Conservation (phyloP, 2,113 vertebrate species). For the Cyphomyrus discorhynchus region DNA sequence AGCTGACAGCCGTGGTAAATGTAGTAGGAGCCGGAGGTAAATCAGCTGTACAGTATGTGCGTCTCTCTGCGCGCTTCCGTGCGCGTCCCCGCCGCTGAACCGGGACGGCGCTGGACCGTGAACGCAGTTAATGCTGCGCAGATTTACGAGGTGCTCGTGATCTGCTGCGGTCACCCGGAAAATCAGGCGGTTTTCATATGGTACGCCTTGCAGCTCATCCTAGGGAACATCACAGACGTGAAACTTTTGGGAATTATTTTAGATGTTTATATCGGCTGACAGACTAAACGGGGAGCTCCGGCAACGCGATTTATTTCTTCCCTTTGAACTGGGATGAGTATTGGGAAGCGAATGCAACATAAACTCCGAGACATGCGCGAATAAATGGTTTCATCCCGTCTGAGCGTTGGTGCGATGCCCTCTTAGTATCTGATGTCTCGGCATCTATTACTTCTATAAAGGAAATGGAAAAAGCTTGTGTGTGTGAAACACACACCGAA, state of each 20-base stretch:
- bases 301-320: background rate
- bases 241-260: conserved; percentile 45
- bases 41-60: background rate
- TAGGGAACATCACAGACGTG: conserved; percentile 43
- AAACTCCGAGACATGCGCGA: background rate
- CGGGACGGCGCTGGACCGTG: background rate
- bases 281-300: background rate
- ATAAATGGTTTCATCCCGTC: background rate
- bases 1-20: background rate
- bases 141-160: background rate
- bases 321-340: background rate
- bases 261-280: conserved; percentile 30
- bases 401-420: background rate
- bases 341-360: background rate
- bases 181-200: background rate
- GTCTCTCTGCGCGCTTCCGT: background rate
- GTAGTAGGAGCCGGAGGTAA: background rate
- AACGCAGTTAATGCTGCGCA: background rate
- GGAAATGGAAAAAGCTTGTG: background rate
- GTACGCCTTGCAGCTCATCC: conserved; percentile 25
- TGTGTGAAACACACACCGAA: background rate
- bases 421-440: background rate
- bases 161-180: background rate
- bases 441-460: background rate
- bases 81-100: background rate